Evolutionary conservation across 2,888 invertebrate species (phyloP), one percentile per base, ranked within the genome.

Genomic region (Platycheirus albimanus): DNA sequence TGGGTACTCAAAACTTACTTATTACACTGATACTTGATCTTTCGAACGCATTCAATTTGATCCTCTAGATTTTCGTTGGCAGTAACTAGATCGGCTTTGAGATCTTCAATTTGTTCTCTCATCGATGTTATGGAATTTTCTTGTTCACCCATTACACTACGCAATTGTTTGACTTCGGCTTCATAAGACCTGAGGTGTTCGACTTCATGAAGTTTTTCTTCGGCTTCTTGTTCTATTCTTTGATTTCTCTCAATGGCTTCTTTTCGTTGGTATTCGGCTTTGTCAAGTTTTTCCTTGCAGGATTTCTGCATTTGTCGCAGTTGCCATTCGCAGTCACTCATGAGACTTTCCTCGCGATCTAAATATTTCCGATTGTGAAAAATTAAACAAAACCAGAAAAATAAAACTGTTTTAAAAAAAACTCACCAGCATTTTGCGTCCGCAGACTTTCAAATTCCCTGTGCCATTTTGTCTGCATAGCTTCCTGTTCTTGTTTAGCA

Each of bases 301-400:
- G 92, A 91, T 86, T 93, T 93, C 91, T 96, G 95, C 86, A 96
- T 93, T 89, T 95, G 95, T 41, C 96, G 90, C 88, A 96, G 92
- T 91, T 96, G 95, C 96, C 96, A 96, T 91, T 96, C 96, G 90
- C 96, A 96, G 91, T 96, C 96, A 3, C 94, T 94, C 85, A 96
- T 91, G 87, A 96, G 92, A 74, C 94, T 92, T 87, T 95, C 95
- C 58, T 96, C 96, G 58, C 95, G 92, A 63, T 94, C 93, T 64
- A 47, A 3, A n/a, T 10, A 1, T 41, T n/a, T n/a, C n/a, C n/a
- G n/a, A n/a, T n/a, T n/a, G n/a, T n/a, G n/a, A n/a, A n/a, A n/a
- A n/a, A n/a, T n/a, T n/a, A n/a, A n/a, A n/a, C n/a, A n/a, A n/a
- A n/a, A n/a, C n/a, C n/a, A n/a, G n/a, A n/a, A 10, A 15, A 10